These are phyloP conservation scores for Lochmaea capreae DNA, from an alignment of 2,888 invertebrate species.

Conservation along the genomic window DNA sequence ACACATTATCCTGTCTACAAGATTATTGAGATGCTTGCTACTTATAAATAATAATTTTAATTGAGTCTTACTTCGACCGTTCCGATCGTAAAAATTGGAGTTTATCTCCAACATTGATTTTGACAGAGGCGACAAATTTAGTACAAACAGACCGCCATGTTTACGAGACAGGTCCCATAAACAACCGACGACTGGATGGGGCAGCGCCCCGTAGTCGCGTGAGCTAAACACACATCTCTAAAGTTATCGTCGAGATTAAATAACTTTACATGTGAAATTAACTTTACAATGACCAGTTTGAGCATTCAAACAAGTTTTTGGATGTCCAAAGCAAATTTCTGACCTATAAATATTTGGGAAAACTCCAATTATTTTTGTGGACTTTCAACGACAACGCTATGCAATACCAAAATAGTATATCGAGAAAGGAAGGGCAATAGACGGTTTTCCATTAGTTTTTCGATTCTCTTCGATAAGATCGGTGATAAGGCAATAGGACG, in stretches of 20 bases:
- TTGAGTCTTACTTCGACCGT: conserved; percentile 55
- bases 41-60: conserved; percentile 57
- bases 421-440: too few relatives aligned
- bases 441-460: too few relatives aligned
- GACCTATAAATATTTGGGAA: too few relatives aligned
- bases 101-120: conserved; percentile 60
- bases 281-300: conserved; percentile 49
- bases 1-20: conserved; percentile 28
- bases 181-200: conserved; percentile 53
- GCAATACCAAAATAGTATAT: too few relatives aligned
- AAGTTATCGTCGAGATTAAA: conserved; percentile 50
- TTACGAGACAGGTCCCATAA: conserved; percentile 59
- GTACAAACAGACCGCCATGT: conserved; percentile 61
- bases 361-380: too few relatives aligned
- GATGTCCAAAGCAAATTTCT: conserved; percentile 16
- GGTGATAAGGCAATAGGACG: too few relatives aligned
- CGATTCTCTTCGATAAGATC: too few relatives aligned
- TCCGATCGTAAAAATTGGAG: conserved; percentile 54
- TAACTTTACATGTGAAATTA: conserved; percentile 52
- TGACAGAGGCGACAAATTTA: conserved; percentile 63
- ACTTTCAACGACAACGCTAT: too few relatives aligned
- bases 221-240: conserved; percentile 56
- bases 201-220: conserved; percentile 61
- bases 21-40: conserved; percentile 28
- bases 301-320: conserved; percentile 47